Percentiles rank a stretch among this genome's conserved stretches.
These are phyloP conservation scores for Onychomys leucogaster DNA, from an alignment of 2,797 vertebrate species.

Conservation along the genomic window DNA sequence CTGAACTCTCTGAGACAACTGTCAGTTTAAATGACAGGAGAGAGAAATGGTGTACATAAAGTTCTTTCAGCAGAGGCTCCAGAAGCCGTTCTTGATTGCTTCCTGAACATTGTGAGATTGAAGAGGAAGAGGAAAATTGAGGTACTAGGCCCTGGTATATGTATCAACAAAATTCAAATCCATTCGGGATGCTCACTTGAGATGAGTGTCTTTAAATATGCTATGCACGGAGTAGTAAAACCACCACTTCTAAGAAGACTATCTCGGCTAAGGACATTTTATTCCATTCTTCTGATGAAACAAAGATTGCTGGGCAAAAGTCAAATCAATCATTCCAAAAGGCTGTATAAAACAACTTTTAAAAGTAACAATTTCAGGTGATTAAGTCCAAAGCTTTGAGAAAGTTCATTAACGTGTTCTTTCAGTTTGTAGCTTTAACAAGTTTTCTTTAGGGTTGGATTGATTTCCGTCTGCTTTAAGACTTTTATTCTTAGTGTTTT, in stretches of 20 bases:
- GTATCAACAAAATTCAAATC: neutral
- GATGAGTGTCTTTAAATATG: constrained; percentile 69
- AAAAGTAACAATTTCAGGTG: constrained; percentile 41
- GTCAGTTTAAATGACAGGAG: constrained; percentile 3
- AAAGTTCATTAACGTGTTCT: neutral
- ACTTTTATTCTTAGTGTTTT: neutral
- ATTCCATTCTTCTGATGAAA: constrained; percentile 59
- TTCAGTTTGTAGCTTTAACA: constrained; percentile 29
- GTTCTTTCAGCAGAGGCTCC: neutral
- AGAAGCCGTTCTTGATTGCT: constrained; percentile 22
- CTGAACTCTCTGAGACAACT: neutral
- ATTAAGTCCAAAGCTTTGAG: constrained; percentile 37
- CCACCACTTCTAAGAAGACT: constrained; percentile 56
- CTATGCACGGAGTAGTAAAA: constrained; percentile 50
- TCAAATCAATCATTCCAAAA: constrained; percentile 45
- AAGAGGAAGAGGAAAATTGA: neutral
- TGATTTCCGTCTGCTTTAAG: constrained; percentile 50
- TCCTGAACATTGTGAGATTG: neutral
- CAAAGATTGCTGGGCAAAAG: constrained; percentile 51
- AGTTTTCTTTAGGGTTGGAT: neutral
- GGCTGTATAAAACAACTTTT: constrained; percentile 1
- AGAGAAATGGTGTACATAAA: neutral
- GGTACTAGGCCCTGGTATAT: neutral
- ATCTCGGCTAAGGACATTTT: constrained; percentile 51
- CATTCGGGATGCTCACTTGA: constrained; percentile 59